Evolutionary conservation across 1,140 invertebrate species (phyloP).

Genomic region (Pseudomyrmex gracilis): DNA sequence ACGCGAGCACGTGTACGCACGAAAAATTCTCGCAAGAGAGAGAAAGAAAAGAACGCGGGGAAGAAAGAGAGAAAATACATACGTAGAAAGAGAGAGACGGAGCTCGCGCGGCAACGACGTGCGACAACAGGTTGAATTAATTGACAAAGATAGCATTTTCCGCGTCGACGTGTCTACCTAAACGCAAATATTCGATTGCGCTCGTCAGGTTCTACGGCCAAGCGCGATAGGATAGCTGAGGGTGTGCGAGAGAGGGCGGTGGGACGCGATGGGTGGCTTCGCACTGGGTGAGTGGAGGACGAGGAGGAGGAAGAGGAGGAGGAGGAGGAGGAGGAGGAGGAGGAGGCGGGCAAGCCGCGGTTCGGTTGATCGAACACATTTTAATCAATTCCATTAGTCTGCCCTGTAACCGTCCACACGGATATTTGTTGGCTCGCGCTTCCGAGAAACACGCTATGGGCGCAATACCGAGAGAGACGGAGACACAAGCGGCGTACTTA

Average conservation of each 20-base stretch:
- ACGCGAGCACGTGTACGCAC: too few relatives aligned
- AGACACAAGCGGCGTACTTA: slow-evolving; percentile 45
- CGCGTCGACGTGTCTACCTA: slow-evolving; percentile 80
- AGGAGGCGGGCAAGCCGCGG: slow-evolving; percentile 66
- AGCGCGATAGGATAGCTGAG: slow-evolving; percentile 66
- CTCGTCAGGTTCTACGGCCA: slow-evolving; percentile 67
- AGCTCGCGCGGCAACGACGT: slow-evolving; percentile 54
- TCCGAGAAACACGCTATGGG: slow-evolving; percentile 58
- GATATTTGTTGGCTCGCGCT: slow-evolving; percentile 72
- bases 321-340: slow-evolving; percentile 23
- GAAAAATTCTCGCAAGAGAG: not conserved
- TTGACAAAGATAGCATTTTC: slow-evolving; percentile 85
- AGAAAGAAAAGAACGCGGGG: not conserved
- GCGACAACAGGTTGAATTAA: slow-evolving; percentile 84
- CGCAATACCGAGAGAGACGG: slow-evolving; percentile 59
- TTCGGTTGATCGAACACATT: slow-evolving; percentile 85
- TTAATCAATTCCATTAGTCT: slow-evolving; percentile 86
- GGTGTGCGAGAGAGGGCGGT: slow-evolving; percentile 64
- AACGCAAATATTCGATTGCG: slow-evolving; percentile 83
- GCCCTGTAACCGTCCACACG: slow-evolving; percentile 78
- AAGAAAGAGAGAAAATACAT: not conserved
- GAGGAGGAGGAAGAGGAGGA: slow-evolving; percentile 34
- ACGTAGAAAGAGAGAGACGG: slow-evolving; percentile 3
- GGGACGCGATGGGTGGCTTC: slow-evolving; percentile 54
- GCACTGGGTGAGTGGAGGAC: slow-evolving; percentile 41